Evolutionary conservation across 2,888 invertebrate species (phyloP), one percentile per base, ranked within the genome.

Genomic region (Rhingia rostrata): DNA sequence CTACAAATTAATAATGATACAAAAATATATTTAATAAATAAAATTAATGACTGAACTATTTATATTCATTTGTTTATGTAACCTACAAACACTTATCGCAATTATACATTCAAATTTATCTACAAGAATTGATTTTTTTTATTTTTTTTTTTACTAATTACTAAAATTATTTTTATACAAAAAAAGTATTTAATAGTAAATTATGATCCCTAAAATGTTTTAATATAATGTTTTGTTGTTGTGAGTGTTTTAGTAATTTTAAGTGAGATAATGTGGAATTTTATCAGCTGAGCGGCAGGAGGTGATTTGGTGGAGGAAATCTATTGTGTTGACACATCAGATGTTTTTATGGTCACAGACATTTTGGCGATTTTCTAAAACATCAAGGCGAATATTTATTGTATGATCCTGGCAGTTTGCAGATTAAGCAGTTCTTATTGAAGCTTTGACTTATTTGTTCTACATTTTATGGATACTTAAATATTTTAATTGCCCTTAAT

Each of bases 151-250:
- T 4, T 9, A 72, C 60, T 83, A 80, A 64, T 64, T 22, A 35
- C 69, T 83, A 83, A 51, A 78, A 49, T 56, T 61, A 14, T 69
- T 22, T 22, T 81, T 78, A 78, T 83, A 83, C 83, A 83, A 83
- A 83, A 78, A 78, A 83, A 56, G 51, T 47, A 22, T 73, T 83
- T 78, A 77, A 67, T 78, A 66, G 45, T 72, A 77, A 77, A 66
- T 78, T 39, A 78, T 63, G 61, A 63, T 67, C 39, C 83, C 78
- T 78, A 83, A 78, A 51, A 37, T 83, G 72, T 63, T 63, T 43
- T 39, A 51, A 66, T 67, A 61, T 63, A 53, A 58, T 39, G 32
- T 33, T 54, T 37, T 49, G 45, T 49, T 49, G 63, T 49, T 66
- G 10, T 66, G 33, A 12, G 33, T 43, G 37, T 58, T 30, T 41